These are phyloP conservation scores for Pollimyrus isidori DNA, from an alignment of 2,113 vertebrate species.

Conservation along the genomic window DNA sequence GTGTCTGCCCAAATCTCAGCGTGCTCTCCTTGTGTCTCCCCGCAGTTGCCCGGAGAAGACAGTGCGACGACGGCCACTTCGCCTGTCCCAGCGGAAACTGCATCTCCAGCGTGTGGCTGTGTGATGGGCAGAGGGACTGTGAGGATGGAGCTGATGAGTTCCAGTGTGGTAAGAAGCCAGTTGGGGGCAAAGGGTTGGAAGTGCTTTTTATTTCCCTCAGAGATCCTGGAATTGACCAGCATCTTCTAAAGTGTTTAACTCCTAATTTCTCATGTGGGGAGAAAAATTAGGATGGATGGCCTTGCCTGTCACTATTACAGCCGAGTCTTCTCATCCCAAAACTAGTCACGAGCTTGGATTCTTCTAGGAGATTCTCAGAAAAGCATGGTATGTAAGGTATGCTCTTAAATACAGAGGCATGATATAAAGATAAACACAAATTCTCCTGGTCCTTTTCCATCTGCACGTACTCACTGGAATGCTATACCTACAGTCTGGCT, in stretches of 20 bases:
- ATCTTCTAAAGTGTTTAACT: slow-evolving; percentile 12
- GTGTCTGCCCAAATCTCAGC: background rate
- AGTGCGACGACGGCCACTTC: slow-evolving; percentile 95
- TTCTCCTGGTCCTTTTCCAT: background rate
- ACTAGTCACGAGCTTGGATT: background rate
- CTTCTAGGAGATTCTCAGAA: background rate
- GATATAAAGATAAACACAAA: background rate
- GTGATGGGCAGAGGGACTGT: slow-evolving; percentile 95
- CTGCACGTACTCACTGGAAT: background rate
- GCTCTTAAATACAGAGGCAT: background rate
- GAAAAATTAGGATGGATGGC: slow-evolving; percentile 20
- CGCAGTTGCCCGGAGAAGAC: slow-evolving; percentile 82
- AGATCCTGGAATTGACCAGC: background rate
- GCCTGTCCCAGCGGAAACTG: slow-evolving; percentile 95
- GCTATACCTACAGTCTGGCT: background rate
- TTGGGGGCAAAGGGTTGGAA: slow-evolving; percentile 4
- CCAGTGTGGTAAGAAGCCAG: slow-evolving; percentile 75
- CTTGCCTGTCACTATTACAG: background rate
- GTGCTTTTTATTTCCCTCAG: background rate
- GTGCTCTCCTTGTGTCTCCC: slow-evolving; percentile 35
- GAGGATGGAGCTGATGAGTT: slow-evolving; percentile 93
- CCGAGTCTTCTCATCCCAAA: background rate
- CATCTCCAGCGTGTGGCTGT: slow-evolving; percentile 94
- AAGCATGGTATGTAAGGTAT: background rate
- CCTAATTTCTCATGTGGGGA: slow-evolving; percentile 24